phyloP scores from a whole-genome alignment of 2,113 vertebrate species.

The Thalassoma bifasciatum region DNA sequence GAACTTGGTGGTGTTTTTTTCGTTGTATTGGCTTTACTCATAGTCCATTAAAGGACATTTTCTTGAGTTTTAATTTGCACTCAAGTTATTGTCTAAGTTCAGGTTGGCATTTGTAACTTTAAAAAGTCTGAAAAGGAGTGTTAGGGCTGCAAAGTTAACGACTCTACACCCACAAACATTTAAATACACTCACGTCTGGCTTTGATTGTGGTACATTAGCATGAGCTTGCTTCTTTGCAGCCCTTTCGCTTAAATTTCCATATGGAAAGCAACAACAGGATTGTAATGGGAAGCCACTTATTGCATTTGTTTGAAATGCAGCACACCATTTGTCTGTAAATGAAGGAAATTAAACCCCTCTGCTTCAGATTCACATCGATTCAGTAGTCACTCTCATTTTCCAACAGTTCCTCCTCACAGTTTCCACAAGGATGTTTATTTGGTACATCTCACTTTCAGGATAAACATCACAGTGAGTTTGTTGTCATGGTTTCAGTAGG shows the following conservation, averaged over 20 bases:
- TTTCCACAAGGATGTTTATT: slow-evolving; percentile 9
- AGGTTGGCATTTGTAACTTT: background rate
- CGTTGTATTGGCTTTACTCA: too few relatives aligned
- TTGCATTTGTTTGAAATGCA: background rate
- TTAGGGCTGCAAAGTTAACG: background rate
- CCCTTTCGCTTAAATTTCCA: background rate
- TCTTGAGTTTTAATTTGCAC: too few relatives aligned
- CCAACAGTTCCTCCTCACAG: background rate
- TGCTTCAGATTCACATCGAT: background rate
- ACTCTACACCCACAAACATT: background rate
- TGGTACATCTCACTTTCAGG: background rate
- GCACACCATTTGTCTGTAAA: background rate
- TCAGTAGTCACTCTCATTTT: background rate
- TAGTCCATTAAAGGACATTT: background rate
- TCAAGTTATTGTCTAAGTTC: background rate
- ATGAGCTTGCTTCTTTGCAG: background rate
- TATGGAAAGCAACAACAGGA: slow-evolving; percentile 1
- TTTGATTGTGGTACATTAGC: background rate
- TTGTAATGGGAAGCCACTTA: background rate
- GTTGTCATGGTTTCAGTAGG: background rate
- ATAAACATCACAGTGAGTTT: background rate
- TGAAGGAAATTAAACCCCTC: background rate
- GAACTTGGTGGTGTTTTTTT: too few relatives aligned
- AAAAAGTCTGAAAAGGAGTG: background rate
- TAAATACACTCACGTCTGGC: too few relatives aligned